Evolutionary conservation across 2,888 invertebrate species (phyloP), one percentile per base, ranked within the genome.

Genomic region (Parapristionchus giblindavisi): DNA sequence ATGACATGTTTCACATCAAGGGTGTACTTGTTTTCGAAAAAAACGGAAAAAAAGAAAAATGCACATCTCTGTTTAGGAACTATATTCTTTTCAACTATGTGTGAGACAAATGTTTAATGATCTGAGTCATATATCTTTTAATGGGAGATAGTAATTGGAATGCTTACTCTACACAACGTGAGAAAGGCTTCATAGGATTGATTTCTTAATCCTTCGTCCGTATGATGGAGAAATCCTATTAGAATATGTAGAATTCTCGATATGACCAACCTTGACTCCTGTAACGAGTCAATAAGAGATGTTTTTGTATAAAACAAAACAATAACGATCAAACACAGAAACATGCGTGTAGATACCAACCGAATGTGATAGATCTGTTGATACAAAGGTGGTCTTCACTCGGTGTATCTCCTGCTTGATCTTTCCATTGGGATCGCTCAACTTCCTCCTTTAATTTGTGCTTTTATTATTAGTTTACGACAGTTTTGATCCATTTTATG

Each of bases 121-220:
- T 32, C 61, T 61, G 14, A 11, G 24, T 6, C 5, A 29, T 61
- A 17, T 21, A 61, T 34, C 56, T 17, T 29, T 36, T 34, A 61
- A 61, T 29, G 36, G n/a, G 4, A 2, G n/a, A 21, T 38, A 32
- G 27, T 6, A 38, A 43, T 27, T 29, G 38, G 5, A 1, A 48
- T n/a, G 56, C 73, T 38, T 21, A 73, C 73, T 51, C 73, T 48
- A 32, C 54, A 48, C 21, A 73, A n/a, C 6, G 73, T n/a, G 27
- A 73, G 34, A 38, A 73, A 73, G 24, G 60, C 36, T 29, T 73
- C 73, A 61, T 60, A 61, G 32, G 73, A 60, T 6, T 36, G 24
- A 2, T 43, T 27, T 11, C 73, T 60, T 3, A 73, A 61, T 34
- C 43, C 52, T 38, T 73, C 73, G 36, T 73, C 51, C 0, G 60